Base-by-base conservation (phyloP, 2,113 vertebrate species). In the Notarius lentiginosus region DNA sequence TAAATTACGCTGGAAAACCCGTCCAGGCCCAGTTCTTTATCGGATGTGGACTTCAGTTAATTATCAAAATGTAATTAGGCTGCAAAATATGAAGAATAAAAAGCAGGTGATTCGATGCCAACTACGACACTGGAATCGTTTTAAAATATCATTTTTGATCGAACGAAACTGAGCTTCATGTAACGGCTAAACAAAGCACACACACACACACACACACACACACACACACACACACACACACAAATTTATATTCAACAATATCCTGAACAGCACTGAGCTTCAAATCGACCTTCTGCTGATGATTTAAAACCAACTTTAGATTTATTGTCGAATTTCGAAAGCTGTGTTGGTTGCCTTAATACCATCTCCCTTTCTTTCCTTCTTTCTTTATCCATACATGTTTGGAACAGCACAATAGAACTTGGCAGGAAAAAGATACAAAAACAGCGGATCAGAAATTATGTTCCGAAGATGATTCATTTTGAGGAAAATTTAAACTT, bases 11-110 rank as follows among this genome's bases (percentile, higher is more conserved):
- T 75, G 30, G 55, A 49, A 24, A 34, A 27, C 70, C 20, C 22
- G 34, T 60, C 75, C 22, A 84, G 83, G 83, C 83, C 83, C 70
- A 75, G 56, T 17, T 0, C 70, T 84, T 70, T 56, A 56, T 34
- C 83, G 83, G 53, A 51, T 56, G 27, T 41, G 53, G 51, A 41
- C 20, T 60, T 84, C 83, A n/a, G 56, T 75, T 75, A 15, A 75
- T 75, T 41, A 84, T 61, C 56, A 18, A 27, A 84, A 60, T 12
- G 30, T 1, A 60, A 60, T 27, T 27, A 72, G 51, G 77, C 1
- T 55, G 63, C 11, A 27, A 56, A 80, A 80, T 49, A 63, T 34
- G 58, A 84, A 24, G 27, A 58, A 41, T 30, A 58, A 58, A 24
- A 56, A 56, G 17, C 10, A 73, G 49, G 2, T 34, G 24, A 72